Evolutionary conservation across 2,888 invertebrate species (phyloP).

Genomic region (Megaustenia siamemsis): DNA sequence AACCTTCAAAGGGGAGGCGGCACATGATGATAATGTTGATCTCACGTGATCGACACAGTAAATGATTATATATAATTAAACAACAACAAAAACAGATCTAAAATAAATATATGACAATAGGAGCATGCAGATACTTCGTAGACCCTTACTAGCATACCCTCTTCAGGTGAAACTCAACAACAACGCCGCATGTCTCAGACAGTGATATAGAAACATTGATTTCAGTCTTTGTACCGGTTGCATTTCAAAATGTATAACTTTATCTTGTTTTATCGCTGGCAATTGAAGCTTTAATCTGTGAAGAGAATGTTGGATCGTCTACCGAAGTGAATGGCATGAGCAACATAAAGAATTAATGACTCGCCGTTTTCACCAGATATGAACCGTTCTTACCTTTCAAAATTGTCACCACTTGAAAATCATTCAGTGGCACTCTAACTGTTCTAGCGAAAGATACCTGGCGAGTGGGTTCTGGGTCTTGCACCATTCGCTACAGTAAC

Average conservation of each 20-base stretch:
- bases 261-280: not conserved
- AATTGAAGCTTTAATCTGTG: not conserved
- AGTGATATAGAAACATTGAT: not conserved
- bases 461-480: not conserved
- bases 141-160: too few species aligned
- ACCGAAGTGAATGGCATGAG: not conserved
- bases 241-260: not conserved
- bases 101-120: too few species aligned
- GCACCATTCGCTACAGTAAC: not conserved
- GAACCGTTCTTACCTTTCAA: not conserved
- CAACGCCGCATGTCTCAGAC: not conserved
- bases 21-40: too few species aligned
- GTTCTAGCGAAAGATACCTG: not conserved
- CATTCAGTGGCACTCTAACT: not conserved
- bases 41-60: too few species aligned
- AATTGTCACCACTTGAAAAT: conserved; percentile 3
- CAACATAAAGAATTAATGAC: not conserved
- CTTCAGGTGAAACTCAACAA: too few species aligned
- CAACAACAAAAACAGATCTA: too few species aligned
- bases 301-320: not conserved
- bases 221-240: not conserved
- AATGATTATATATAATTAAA: too few species aligned
- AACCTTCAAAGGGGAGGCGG: too few species aligned
- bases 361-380: not conserved
- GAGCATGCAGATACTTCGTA: too few species aligned